Base-by-base conservation (phyloP, 2,888 invertebrate genomes). In the Lissocephala sabroskyi region DNA sequence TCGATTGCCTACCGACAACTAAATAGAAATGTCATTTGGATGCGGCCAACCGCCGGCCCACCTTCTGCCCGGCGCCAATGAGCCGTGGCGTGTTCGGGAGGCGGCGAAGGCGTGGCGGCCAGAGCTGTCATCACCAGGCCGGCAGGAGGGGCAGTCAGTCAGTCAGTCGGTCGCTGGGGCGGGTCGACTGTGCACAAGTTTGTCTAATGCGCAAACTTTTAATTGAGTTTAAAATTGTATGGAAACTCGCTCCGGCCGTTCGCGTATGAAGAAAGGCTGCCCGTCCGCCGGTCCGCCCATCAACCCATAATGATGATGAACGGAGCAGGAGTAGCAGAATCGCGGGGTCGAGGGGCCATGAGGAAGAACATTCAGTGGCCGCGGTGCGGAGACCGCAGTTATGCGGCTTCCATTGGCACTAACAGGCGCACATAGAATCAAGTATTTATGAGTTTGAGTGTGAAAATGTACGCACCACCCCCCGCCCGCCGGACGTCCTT, bases 191-290 rank as follows among this genome's bases (percentile, higher is more conserved):
- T 35, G 44, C 62, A 56, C 56, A 79, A 78, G 76, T 78, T 63
- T 65, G 67, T 62, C 65, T 79, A 76, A 76, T 67, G 59, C 74
- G 62, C 59, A 59, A 73, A 79, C 74, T 79, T 79, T 79, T 80
- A 79, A 79, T 79, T 79, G 79, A 80, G 81, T 78, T 79, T 80
- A 79, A 80, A 79, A 75, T 80, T 80, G 70, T 65, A 78, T 70
- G 59, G 66, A 23, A 5, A 23, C 4, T 13, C 4, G 60, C 44
- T 47, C 9, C 48, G n/a, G n/a, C n/a, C n/a, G n/a, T n/a, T n/a
- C n/a, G 57, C 57, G 51, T 60, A 49, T 59, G 49, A 78, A 65
- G 59, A 70, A 48, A 52, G 46, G 33, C 35, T 35, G 13, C 7
- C 23, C 23, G 23, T n/a, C n/a, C n/a, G n/a, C n/a, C n/a, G n/a